Base-by-base conservation (phyloP, 2,888 invertebrate species). In the Agriopis marginaria region DNA sequence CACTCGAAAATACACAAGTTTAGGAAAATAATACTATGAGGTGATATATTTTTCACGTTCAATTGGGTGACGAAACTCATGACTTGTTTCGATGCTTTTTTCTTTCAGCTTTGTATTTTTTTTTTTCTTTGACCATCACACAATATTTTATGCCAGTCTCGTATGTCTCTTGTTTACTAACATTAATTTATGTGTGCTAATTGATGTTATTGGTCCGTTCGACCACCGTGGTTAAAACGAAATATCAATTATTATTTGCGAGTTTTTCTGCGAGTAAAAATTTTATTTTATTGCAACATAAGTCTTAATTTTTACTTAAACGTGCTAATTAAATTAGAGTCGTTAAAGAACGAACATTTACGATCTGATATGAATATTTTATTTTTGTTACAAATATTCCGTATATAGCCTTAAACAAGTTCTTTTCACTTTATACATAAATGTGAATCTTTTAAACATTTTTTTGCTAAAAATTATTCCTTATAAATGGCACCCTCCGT, bases 181-280 rank as follows among this genome's bases (percentile, higher is more conserved):
- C 9, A 10, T 17, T 56, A 56, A 42, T 56, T 56, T 42, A n/a
- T 39, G 17, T 42, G 42, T 56, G 17, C 14, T 56, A 56, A 56
- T 56, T 56, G 55, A 40, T 55, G 40, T 56, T 17, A 10, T 17
- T 56, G 42, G 40, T 17, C 17, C 3, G 55, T 54, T 42, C 17
- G 55, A 56, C 55, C 55, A 56, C 55, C 55, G 17, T 42, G 55
- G 32, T 32, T 32, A 10, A 56, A 11, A 56, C 17, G 42, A 10
- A 56, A 42, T 42, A 56, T n/a, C 42, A 42, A 3, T 32, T 42
- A 9, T 42, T 40, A 17, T 17, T 42, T 56, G 9, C 14, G 11
- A 44, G 44, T 56, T 42, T 17, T 8, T n/a, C n/a, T 39, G 39
- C 12, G 10, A 56, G 10, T 5, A 7, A 3, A 56, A 39, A 56